These are phyloP conservation scores for Apodemus speciosus DNA, from an alignment of 2,113 vertebrate species.

Conservation along the genomic window DNA sequence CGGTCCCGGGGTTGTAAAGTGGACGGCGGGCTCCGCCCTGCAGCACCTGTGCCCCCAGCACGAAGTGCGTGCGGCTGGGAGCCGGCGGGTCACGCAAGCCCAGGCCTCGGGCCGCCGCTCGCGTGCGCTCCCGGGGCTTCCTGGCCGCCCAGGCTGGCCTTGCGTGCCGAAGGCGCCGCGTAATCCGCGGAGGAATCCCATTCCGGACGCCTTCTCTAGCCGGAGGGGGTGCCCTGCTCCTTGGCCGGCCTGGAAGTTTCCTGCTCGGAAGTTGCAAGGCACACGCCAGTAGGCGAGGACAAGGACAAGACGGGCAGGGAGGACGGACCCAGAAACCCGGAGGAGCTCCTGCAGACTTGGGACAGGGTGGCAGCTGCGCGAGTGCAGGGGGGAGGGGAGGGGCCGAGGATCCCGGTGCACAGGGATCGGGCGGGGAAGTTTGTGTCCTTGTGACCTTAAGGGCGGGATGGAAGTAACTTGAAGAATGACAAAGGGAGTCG, in stretches of 20 bases:
- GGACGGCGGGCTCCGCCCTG: slow-evolving; percentile 58
- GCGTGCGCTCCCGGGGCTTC: background rate
- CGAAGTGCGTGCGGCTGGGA: slow-evolving; percentile 73
- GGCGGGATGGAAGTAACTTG: background rate
- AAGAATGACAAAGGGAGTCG: background rate
- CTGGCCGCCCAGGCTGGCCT: background rate
- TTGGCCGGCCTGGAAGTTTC: background rate
- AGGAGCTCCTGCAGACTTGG: background rate
- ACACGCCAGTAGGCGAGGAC: background rate
- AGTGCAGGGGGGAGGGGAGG: background rate
- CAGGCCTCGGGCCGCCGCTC: background rate
- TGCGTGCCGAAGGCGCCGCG: slow-evolving; percentile 12
- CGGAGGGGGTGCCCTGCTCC: background rate
- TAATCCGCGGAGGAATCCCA: background rate
- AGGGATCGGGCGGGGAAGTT: background rate
- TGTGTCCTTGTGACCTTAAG: background rate
- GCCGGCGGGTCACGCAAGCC: slow-evolving; percentile 75
- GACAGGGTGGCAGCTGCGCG: background rate
- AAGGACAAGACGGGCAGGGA: background rate
- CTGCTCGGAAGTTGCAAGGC: background rate
- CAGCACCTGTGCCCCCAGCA: slow-evolving; percentile 67
- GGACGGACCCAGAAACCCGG: background rate
- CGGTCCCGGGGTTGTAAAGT: slow-evolving; percentile 28
- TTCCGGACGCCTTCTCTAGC: background rate
- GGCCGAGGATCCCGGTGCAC: background rate